Base-by-base conservation (phyloP, 2,113 vertebrate genomes). In the Bettongia penicillata region DNA sequence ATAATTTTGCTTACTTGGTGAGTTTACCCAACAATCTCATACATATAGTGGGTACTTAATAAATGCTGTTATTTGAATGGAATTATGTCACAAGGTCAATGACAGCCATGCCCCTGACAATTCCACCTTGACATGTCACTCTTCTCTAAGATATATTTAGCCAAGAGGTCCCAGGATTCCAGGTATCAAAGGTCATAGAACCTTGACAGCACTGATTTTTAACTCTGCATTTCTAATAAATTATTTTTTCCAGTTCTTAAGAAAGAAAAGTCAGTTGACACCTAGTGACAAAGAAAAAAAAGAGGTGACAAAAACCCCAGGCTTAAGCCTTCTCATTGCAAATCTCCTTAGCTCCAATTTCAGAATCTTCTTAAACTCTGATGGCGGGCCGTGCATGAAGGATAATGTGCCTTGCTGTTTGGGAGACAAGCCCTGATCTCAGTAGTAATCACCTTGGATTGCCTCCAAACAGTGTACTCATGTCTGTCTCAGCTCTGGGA, bases 381-480 rank as follows among this genome's bases (percentile, higher is more conserved):
- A 95, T 95, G 94, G 84, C 92, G 95, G 68, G 53, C 61, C 98
- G 96, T 97, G 98, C 97, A 92, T 98, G 97, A 98, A 98, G 98
- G 97, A 97, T 97, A 97, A 97, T 96, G 93, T 92, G 96, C 93
- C 95, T 98, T 90, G 96, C 97, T 97, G 98, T 97, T 98, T 95
- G 97, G 94, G 61, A 98, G 97, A 97, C 96, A 97, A 97, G 94
- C 55, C 57, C 94, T 31, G 90, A 90, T 98, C 19, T 98, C 95
- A 0, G 2, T 95, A 90, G 93, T 98, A 98, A 98, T 98, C 97
- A 97, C 96, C 96, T 98, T 97, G 94, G 96, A 97, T 91, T 94
- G 96, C 94, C 97, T 98, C 97, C 94, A 97, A 98, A 97, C 97
- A 97, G 97, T 94, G 8, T 93, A 97, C 97, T 96, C 96, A 97